phyloP scores from a whole-genome alignment of 2,797 vertebrate species.

The Rhinatrema bivittatum region DNA sequence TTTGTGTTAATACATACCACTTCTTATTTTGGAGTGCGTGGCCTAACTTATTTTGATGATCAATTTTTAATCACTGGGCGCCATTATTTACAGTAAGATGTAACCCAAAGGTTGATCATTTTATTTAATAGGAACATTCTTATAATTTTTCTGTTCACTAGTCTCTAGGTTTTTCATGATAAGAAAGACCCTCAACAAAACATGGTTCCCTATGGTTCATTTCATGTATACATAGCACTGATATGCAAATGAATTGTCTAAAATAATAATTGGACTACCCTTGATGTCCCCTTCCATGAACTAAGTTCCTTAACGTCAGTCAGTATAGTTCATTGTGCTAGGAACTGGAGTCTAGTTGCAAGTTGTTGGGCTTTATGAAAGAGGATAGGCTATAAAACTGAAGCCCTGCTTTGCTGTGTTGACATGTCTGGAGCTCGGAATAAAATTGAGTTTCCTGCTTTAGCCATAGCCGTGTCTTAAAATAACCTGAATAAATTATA shows the following conservation, averaged over 20 bases:
- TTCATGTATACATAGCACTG: conserved; percentile 30
- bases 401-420: conserved; percentile 73
- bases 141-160: too few species aligned
- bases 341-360: conserved; percentile 31
- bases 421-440: conserved; percentile 85
- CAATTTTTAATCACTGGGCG: too few species aligned
- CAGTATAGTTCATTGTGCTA: conserved; percentile 18
- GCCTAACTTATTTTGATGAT: too few species aligned
- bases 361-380: conserved; percentile 65
- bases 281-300: conserved; percentile 27
- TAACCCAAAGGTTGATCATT: too few species aligned
- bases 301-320: conserved; percentile 39
- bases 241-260: conserved; percentile 39
- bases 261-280: conserved; percentile 32
- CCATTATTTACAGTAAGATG: too few species aligned
- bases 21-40: too few species aligned
- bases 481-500: conserved; percentile 89
- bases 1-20: too few species aligned
- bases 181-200: too few species aligned
- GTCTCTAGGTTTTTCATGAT: too few species aligned
- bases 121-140: conserved; percentile 13
- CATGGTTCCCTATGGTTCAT: too few species aligned
- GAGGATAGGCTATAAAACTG: conserved; percentile 66
- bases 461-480: conserved; percentile 85
- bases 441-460: conserved; percentile 92